Base-by-base conservation (phyloP, 64 coral and sea anemone species). In the Anthopleura sola region DNA sequence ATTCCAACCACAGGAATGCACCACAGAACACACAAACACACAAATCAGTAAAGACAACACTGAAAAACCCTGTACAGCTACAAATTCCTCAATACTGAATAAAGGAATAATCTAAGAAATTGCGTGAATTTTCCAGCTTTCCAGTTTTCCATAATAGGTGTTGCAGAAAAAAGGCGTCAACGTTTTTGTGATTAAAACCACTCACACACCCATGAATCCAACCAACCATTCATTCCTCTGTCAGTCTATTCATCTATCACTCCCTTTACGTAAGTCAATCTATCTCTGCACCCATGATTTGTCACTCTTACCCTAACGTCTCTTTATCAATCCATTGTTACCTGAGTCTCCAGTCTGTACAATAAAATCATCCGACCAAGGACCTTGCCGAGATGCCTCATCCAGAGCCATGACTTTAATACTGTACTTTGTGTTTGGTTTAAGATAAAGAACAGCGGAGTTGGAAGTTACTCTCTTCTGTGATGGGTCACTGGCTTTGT, bases 351-450 rank as follows among this genome's bases (percentile, higher is more conserved):
- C 34, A 1, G 82, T 83, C 32, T 56, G 55, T 49, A 83, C 24
- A 10, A 20, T 56, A 33, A 83, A 39, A 31, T 36, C 29, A 31
- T 83, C 82, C 21, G 82, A 83, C 82, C 82, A 83, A 1, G 23
- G 44, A 33, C 82, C 55, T 60, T 83, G 82, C 21, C 21, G 44
- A 39, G 0, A 15, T 34, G 7, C 7, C 36, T 47, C 44, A 60
- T 36, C 82, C 3, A 83, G 44, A 33, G 82, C 82, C 55, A 83
- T 56, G 36, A 83, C 50, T 16, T 60, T 83, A 21, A 83, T 49
- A 33, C 18, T 9, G 34, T 83, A 83, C 46, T 37, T 34, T 5
- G 46, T 83, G 29, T 83, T 83, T 14, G 82, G 82, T 37, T 83
- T 83, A 26, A 83, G 51, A 24, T 49, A 56, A 54, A 83, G 6